Evolutionary conservation across 2,888 invertebrate species (phyloP), one percentile per base, ranked within the genome.

Genomic region (Troilus luridus): DNA sequence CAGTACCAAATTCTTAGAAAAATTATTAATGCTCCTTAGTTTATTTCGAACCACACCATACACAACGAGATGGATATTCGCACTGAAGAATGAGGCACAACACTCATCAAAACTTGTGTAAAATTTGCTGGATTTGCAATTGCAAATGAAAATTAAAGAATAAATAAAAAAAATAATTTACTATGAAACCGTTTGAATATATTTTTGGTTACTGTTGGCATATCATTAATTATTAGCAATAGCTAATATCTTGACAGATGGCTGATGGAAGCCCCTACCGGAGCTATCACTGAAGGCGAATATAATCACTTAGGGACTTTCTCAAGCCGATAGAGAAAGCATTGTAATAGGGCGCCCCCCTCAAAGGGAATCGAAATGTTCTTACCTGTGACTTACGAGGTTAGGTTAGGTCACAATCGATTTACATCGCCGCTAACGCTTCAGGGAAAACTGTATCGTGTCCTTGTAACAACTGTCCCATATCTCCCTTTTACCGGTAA

Each of bases 331-430:
- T 24, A 72, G 72, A 72, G 72, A 72, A 72, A 72, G 72, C 72
- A 72, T 27, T 72, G 14, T 72, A 72, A 72, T 27, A 27, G 72
- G 11, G 24, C 72, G 10, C 72, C 27, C 72, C 14, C 27, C 14
- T 19, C 64, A 21, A 8, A 8, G 21, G 10, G 64, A 64, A 72
- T 19, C 72, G 24, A 27, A 72, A 72, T 72, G 27, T 72, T 72
- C 72, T 64, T 64, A 41, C 27, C 72, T 24, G 72, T 72, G 72
- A 72, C 72, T 72, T 72, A 72, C 72, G 14, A 27, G 72, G 24
- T 27, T 72, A 27, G 72, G 24, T 27, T 24, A 27, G 72, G 27
- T 72, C 72, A 72, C 19, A 72, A 72, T 72, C 72, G 72, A 72
- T 72, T 72, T 27, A 72, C 24, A 27, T 72, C 72, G 72, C 72